Conservation (phyloP, 2,113 vertebrate species). For the Perccottus glenii region DNA sequence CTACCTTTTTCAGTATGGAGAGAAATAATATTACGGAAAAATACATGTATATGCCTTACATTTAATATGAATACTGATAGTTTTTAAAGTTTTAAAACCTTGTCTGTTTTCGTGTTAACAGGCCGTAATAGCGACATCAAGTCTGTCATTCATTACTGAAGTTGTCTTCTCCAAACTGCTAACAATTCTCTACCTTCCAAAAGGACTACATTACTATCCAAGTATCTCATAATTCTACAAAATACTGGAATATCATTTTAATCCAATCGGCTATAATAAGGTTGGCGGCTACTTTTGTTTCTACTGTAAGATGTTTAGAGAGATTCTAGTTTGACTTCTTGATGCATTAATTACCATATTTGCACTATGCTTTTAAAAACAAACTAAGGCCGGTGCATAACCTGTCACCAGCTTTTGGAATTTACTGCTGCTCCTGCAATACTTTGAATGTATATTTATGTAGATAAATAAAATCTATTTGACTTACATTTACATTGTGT, state of each 20-base stretch:
- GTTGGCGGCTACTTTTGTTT: background rate
- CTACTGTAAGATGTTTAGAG: slow-evolving; percentile 8
- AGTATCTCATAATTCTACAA: no score
- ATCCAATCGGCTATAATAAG: slow-evolving; percentile 11
- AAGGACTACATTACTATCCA: no score
- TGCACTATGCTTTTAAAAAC: slow-evolving; percentile 50
- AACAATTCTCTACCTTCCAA: no score
- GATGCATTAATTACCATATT: slow-evolving; percentile 23
- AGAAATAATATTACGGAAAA: no score
- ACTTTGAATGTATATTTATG: slow-evolving; percentile 65
- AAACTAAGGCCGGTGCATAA: slow-evolving; percentile 54
- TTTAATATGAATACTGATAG: no score
- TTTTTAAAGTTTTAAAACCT: no score
- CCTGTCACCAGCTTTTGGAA: slow-evolving; percentile 8
- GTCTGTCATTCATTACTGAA: no score
- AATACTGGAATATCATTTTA: background rate
- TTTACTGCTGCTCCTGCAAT: slow-evolving; percentile 7
- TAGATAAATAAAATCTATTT: slow-evolving; percentile 14
- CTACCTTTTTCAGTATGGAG: no score
- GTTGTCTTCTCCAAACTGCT: no score
- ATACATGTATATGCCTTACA: no score
- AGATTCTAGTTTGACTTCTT: slow-evolving; percentile 11
- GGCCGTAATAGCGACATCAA: no score
- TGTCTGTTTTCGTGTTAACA: no score
- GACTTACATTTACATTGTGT: slow-evolving; percentile 7